Evolutionary conservation across 2,888 invertebrate genomes (phyloP).

Genomic region (Pocota personata): DNA sequence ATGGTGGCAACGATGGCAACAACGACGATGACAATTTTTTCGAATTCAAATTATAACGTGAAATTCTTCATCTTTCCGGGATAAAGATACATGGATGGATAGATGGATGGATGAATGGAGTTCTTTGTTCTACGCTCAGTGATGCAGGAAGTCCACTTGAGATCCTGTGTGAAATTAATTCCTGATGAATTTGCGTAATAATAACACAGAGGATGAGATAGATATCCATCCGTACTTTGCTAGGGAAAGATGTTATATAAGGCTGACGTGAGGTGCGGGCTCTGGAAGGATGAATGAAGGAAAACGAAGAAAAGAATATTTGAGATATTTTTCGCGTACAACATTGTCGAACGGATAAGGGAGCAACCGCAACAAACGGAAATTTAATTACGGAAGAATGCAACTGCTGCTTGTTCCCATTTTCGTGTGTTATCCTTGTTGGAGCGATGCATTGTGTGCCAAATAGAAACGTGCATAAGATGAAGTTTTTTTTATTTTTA

Average conservation of each 20-base stretch:
- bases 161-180: conserved; percentile 74
- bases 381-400: conserved; percentile 72
- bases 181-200: conserved; percentile 73
- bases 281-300: background rate
- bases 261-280: background rate
- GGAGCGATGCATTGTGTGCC: conserved; percentile 16
- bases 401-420: conserved; percentile 58
- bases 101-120: conserved; percentile 47
- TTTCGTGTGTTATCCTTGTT: conserved; percentile 24
- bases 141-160: conserved; percentile 72
- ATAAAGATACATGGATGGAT: conserved; percentile 21
- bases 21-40: conserved; percentile 51
- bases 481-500: conserved; percentile 6
- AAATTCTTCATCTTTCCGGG: conserved; percentile 68
- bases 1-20: conserved; percentile 10
- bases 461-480: conserved; percentile 67
- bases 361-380: conserved; percentile 68
- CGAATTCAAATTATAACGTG: conserved; percentile 62
- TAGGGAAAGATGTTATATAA: background rate
- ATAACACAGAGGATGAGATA: conserved; percentile 36
- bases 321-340: conserved; percentile 63
- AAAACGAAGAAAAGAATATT: conserved; percentile 38
- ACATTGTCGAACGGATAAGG: conserved; percentile 54
- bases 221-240: background rate
- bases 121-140: conserved; percentile 60